Evolutionary conservation across 2,797 vertebrate genomes (phyloP).

Genomic region (Chiloscyllium punctatum): DNA sequence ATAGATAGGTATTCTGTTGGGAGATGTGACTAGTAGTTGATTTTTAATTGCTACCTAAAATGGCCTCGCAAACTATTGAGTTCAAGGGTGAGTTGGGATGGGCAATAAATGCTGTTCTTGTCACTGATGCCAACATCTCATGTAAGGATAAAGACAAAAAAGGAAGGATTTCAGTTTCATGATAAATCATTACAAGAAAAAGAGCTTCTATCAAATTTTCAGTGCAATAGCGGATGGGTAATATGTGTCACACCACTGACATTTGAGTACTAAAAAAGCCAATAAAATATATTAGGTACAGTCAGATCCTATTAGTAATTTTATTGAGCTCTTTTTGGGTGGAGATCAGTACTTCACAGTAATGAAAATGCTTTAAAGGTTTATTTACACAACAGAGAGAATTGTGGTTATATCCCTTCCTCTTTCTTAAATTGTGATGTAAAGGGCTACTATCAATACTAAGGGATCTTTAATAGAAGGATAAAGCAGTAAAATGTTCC

Average conservation of each 20-base stretch:
- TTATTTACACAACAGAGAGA: neutral
- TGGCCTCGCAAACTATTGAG: too few species aligned
- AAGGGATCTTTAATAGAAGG: neutral
- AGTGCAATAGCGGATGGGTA: neutral
- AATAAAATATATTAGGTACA: neutral
- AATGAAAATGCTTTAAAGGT: neutral
- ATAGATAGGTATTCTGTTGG: too few species aligned
- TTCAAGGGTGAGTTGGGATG: too few species aligned
- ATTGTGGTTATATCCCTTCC: neutral
- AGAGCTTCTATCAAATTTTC: neutral
- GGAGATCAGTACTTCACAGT: neutral
- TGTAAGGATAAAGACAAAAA: too few species aligned
- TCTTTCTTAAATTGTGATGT: neutral
- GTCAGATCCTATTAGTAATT: neutral
- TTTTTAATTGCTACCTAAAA: too few species aligned
- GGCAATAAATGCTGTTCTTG: too few species aligned
- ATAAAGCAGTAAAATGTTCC: too few species aligned
- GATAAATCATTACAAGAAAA: neutral
- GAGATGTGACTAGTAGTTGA: too few species aligned
- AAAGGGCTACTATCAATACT: neutral
- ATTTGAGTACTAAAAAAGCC: neutral
- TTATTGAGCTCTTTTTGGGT: neutral
- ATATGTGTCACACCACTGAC: neutral
- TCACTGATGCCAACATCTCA: too few species aligned
- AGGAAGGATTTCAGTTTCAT: neutral